Evolutionary conservation across 2,113 vertebrate genomes (phyloP).

Genomic region (Antechinus flavipes): DNA sequence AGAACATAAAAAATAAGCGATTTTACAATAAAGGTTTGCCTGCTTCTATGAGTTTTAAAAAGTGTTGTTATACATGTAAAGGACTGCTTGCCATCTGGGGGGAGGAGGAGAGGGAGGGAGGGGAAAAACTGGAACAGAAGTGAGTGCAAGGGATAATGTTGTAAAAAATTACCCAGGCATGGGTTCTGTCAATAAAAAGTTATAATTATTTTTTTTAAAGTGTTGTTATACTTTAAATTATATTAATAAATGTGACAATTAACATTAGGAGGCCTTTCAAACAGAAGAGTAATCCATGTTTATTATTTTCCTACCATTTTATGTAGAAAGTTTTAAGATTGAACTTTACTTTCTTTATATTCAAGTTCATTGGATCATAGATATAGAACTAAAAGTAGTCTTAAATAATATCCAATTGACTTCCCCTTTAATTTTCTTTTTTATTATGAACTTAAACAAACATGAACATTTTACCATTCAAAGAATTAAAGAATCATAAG

Average conservation of each 20-base stretch:
- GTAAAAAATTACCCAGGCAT: too few relatives aligned
- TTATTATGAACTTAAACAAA: background rate
- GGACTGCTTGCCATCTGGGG: too few relatives aligned
- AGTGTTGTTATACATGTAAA: background rate
- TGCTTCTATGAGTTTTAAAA: background rate
- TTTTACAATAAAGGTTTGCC: background rate
- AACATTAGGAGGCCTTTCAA: background rate
- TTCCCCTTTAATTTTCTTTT: background rate
- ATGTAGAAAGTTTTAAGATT: constrained; percentile 17
- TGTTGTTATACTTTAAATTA: background rate
- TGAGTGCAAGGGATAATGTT: too few relatives aligned
- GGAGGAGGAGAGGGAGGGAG: too few relatives aligned
- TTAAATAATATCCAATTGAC: background rate
- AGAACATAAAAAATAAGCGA: background rate
- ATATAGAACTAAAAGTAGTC: background rate
- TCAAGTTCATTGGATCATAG: background rate
- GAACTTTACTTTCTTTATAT: constrained; percentile 1
- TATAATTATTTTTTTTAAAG: background rate
- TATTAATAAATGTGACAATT: constrained; percentile 18
- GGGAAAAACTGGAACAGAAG: too few relatives aligned
- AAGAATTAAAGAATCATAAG: background rate
- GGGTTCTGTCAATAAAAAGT: too few relatives aligned
- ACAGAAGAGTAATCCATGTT: background rate
- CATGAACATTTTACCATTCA: background rate
- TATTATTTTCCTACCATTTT: constrained; percentile 21